Evolutionary conservation across 2,888 invertebrate genomes (phyloP).

Genomic region (Trachelus tabidus): DNA sequence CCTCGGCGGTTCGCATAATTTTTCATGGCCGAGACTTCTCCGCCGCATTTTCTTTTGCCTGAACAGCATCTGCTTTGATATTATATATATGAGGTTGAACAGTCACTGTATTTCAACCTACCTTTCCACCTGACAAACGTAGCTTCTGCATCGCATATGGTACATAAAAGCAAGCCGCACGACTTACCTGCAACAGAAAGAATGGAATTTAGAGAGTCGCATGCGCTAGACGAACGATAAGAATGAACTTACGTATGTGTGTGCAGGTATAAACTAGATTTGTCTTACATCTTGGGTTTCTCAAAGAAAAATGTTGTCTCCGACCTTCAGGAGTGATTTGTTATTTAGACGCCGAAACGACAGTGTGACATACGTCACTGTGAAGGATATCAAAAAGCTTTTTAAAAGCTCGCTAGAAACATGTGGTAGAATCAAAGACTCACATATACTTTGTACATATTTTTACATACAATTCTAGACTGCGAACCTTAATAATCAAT

Average conservation of each 20-base stretch:
- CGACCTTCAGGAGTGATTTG: not conserved
- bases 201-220: not conserved
- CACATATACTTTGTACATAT: too few relatives aligned
- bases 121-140: not conserved
- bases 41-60: not conserved
- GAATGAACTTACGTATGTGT: not conserved
- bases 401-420: too few relatives aligned
- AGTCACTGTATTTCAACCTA: not conserved
- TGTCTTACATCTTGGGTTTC: not conserved
- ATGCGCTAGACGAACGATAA: not conserved
- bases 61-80: not conserved
- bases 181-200: constrained; percentile 23
- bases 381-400: too few relatives aligned
- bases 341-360: not conserved
- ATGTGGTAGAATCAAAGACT: too few relatives aligned
- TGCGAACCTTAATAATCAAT: too few relatives aligned
- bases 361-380: too few relatives aligned
- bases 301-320: not conserved
- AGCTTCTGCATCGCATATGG: not conserved
- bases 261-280: not conserved
- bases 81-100: not conserved
- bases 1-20: not conserved
- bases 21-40: not conserved
- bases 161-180: not conserved
- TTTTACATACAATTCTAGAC: too few relatives aligned